Evolutionary conservation across 1,140 invertebrate species (phyloP), one percentile per base, ranked within the genome.

Genomic region (Magallana gigas): DNA sequence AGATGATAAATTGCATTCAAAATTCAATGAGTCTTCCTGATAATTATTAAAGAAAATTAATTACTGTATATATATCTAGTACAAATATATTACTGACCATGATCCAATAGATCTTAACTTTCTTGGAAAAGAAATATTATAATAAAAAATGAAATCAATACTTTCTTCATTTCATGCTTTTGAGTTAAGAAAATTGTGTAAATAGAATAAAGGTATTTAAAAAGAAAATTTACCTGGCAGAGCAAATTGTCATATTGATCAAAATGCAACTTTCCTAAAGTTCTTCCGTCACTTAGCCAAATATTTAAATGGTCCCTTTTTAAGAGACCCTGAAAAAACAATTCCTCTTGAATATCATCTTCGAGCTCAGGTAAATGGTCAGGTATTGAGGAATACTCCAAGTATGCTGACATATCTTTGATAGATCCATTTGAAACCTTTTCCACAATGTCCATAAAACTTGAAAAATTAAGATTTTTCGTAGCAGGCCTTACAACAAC

Each of bases 261-360:
- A 92, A 94, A 94, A 83, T 94, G 94, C 14, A 93, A 68, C 90
- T 93, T 94, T 87, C 94, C 94, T 6, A 94, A 60, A 23, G 94
- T 94, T 71, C 93, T 93, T 7, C 94, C 94, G 92, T 94, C 93
- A 92, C 94, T 94, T 3, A 94, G 89, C 94, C 94, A 94, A 18
- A 94, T 93, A 82, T 94, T 94, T 6, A 91, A 83, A 85, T 93
- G 92, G 57, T 91, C 87, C 68, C 91, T 84, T 29, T 91, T 83
- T 2, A 93, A 83, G 3, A 92, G 11, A 14, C 90, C 86, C 86
- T 87, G 85, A 18, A 93, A 84, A 86, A 94, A 93, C 6, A 82
- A 58, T 88, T 94, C 90, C 88, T 94, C 93, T 82, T 71, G 14
- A 9, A 94, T 87, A 85, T 94, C 93, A 5, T 91, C 71, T 80